Evolutionary conservation across 2,797 vertebrate species (phyloP).

Genomic region (Eulemur mongoz): DNA sequence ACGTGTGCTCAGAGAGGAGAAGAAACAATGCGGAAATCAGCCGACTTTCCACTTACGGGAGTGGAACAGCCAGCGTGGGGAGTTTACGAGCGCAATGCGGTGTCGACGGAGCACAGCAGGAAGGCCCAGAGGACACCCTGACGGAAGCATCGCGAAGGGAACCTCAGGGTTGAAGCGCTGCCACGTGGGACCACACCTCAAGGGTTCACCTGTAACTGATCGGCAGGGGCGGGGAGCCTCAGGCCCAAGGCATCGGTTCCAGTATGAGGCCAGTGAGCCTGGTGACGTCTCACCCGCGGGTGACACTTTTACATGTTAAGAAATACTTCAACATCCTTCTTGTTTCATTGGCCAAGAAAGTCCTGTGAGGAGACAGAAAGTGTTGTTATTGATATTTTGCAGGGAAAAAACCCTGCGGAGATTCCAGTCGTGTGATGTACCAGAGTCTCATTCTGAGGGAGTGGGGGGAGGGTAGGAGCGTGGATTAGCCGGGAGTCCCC

Average conservation of each 20-base stretch:
- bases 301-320: not conserved
- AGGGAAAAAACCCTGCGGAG: not conserved
- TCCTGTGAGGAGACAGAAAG: not conserved
- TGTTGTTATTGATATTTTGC: not conserved
- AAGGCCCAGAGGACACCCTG: no score
- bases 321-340: not conserved
- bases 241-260: not conserved
- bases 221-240: not conserved
- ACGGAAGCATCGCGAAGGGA: not conserved
- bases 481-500: fast-evolving
- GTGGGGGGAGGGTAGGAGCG: fast-evolving
- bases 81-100: fast-evolving
- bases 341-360: not conserved
- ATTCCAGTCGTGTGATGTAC: not conserved
- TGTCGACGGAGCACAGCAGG: fast-evolving
- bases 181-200: no score
- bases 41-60: fast-evolving
- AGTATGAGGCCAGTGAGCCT: not conserved
- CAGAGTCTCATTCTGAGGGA: not conserved
- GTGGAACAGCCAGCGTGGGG: fast-evolving
- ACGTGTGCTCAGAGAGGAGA: fast-evolving
- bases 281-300: no score
- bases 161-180: not conserved
- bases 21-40: fast-evolving
- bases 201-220: fast-evolving